Evolutionary conservation across 2,797 vertebrate genomes (phyloP).

Genomic region (Tauraco hartlaubi): DNA sequence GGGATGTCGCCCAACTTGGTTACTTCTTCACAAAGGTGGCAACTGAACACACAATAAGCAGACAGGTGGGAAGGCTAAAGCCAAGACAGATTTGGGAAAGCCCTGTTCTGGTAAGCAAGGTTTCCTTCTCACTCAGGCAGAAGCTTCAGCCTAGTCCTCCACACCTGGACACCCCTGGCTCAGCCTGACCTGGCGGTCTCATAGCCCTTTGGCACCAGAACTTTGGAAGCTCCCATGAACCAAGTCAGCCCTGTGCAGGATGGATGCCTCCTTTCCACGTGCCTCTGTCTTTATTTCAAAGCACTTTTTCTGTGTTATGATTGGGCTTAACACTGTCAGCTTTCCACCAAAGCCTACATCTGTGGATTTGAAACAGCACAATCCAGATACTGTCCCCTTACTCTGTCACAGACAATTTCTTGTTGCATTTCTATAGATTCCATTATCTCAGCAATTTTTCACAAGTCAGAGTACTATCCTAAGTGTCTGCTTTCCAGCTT

Average conservation of each 20-base stretch:
- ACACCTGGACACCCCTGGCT: not conserved
- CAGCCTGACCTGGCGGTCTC: not conserved
- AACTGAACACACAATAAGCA: not conserved
- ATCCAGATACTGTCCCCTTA: not conserved
- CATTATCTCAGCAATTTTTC: not conserved
- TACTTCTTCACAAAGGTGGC: not conserved
- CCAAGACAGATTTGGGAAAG: not conserved
- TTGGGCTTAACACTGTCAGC: not conserved
- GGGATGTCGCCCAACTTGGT: not conserved
- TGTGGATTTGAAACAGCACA: not conserved
- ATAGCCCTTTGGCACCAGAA: not conserved
- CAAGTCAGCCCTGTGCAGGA: not conserved
- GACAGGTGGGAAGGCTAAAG: not conserved
- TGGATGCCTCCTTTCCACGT: not conserved
- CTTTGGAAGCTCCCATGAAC: not conserved
- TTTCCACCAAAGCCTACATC: not conserved
- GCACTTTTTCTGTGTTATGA: not conserved
- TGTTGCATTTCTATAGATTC: not conserved
- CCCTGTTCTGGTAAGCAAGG: accelerated
- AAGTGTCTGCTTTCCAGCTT: not conserved
- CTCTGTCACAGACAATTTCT: not conserved
- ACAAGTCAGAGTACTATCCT: not conserved
- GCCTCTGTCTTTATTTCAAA: not conserved
- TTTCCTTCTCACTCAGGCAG: not conserved
- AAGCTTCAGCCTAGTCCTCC: not conserved